Base-by-base conservation (phyloP, 1,140 invertebrate species). In the Euglossa dilemma region DNA sequence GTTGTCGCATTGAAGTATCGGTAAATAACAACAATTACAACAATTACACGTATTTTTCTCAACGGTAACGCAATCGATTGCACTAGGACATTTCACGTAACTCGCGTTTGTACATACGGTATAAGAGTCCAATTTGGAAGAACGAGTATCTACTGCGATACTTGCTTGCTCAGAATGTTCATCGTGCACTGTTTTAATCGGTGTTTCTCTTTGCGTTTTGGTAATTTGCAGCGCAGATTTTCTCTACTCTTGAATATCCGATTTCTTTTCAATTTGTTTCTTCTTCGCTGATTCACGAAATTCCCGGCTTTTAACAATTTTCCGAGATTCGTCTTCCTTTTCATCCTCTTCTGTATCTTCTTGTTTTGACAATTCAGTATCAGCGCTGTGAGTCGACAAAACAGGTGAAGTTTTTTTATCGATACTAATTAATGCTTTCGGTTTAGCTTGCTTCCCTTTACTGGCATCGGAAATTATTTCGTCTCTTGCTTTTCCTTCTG, bases 391-490 rank as follows among this genome's bases (percentile, higher is more conserved):
- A 57, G 3, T 54, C 1, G 11, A 18, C 28, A 1, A 56, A 28
- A 6, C n/a, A 71, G 25, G 18, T 2, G 36, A 50, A 57, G 12
- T 76, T 47, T 78, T 81, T 0, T 2, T 28, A 16, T 20, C 16
- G 6, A 63, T 59, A 18, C 50, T 12, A 0, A 36, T n/a, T 2
- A 61, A 1, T 72, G 70, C 74, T 66, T 87, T 84, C 11, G 73
- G 45, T 36, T 59, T 67, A 3, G 36, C 61, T 52, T 63, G 7
- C 11, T 47, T 23, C 0, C 36, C 67, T 73, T 75, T 36, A 52
- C 18, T 5, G 2, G 5, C 36, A 8, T 72, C 16, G 16, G 11
- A 11, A 43, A 47, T 57, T 57, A 7, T 52, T 61, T 72, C 18
- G 3, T 72, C 16, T 8, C 11, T 2, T 5, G 59, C 5, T 25